Conservation (phyloP, 2,888 invertebrate genomes). For the Eumerus sabulonum region DNA sequence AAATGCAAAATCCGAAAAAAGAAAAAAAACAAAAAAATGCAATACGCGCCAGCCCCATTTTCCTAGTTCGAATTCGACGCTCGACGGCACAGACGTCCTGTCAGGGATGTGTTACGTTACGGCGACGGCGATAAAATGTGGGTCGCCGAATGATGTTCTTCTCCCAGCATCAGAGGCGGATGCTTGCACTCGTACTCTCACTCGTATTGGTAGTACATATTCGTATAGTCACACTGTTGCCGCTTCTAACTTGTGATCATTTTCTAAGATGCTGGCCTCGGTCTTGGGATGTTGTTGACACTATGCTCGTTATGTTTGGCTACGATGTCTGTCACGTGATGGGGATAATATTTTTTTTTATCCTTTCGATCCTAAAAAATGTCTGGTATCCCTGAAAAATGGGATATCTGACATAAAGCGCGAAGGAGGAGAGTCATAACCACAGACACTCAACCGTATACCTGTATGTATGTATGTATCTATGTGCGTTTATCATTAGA, state of each 20-base stretch:
- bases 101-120: slow-evolving; percentile 45
- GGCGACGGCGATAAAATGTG: slow-evolving; percentile 52
- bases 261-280: slow-evolving; percentile 45
- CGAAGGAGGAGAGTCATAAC: too few relatives aligned
- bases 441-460: too few relatives aligned
- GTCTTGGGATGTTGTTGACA: slow-evolving; percentile 53
- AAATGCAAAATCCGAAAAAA: slow-evolving; percentile 5
- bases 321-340: slow-evolving; percentile 43
- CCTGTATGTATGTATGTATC: too few relatives aligned
- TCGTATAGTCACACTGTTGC: slow-evolving; percentile 8
- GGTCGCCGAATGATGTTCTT: slow-evolving; percentile 54
- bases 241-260: slow-evolving; percentile 13
- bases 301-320: slow-evolving; percentile 21
- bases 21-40: slow-evolving; percentile 2
- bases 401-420: too few relatives aligned
- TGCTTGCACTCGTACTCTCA: too few relatives aligned
- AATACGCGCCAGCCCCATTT: slow-evolving; percentile 46
- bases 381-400: too few relatives aligned
- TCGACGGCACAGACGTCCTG: slow-evolving; percentile 50
- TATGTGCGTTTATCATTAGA: too few relatives aligned
- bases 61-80: slow-evolving; percentile 39
- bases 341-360: slow-evolving; percentile 4
- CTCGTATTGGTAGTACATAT: too few relatives aligned
- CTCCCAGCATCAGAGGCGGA: too few relatives aligned
- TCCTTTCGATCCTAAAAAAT: neutral